These are phyloP conservation scores for Triops cancriformis DNA, from an alignment of 1,140 invertebrate genomes.

Conservation along the genomic window DNA sequence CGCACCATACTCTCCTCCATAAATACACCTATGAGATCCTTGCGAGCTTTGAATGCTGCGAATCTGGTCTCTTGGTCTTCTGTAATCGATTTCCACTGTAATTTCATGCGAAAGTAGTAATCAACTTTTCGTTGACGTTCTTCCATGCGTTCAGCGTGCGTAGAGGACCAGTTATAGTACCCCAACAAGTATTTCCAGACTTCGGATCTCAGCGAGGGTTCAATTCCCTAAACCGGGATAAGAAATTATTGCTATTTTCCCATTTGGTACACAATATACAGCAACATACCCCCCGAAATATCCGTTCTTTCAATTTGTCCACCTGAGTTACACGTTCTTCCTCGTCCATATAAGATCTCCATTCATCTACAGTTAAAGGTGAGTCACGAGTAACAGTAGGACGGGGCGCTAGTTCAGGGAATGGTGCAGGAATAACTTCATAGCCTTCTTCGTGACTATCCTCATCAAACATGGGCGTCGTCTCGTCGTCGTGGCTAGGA, in stretches of 20 bases:
- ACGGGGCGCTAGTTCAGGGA: constrained; percentile 43
- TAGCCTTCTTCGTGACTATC: constrained; percentile 43
- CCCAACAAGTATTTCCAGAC: constrained; percentile 94
- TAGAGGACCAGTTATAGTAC: constrained; percentile 78
- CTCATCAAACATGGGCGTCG: neutral
- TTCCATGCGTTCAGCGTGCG: constrained; percentile 56
- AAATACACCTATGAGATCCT: constrained; percentile 73
- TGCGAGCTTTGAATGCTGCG: constrained; percentile 76
- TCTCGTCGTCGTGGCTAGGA: neutral
- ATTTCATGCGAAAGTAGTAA: constrained; percentile 91
- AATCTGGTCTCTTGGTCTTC: constrained; percentile 80
- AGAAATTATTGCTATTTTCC: neutral
- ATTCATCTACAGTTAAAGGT: constrained; percentile 67
- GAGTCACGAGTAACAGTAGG: constrained; percentile 46
- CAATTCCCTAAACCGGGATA: constrained; percentile 50
- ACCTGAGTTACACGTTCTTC: constrained; percentile 60
- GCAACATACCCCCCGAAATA: constrained; percentile 74
- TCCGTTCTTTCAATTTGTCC: constrained; percentile 61
- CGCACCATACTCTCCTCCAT: neutral
- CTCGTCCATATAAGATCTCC: constrained; percentile 63
- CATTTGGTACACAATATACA: neutral
- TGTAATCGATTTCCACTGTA: constrained; percentile 89
- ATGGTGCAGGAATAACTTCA: constrained; percentile 52
- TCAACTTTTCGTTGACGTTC: constrained; percentile 62
- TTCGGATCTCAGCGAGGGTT: constrained; percentile 61